Evolutionary conservation across 2,113 vertebrate genomes (phyloP), one percentile per base, ranked within the genome.

Genomic region (Microtus richardsoni): DNA sequence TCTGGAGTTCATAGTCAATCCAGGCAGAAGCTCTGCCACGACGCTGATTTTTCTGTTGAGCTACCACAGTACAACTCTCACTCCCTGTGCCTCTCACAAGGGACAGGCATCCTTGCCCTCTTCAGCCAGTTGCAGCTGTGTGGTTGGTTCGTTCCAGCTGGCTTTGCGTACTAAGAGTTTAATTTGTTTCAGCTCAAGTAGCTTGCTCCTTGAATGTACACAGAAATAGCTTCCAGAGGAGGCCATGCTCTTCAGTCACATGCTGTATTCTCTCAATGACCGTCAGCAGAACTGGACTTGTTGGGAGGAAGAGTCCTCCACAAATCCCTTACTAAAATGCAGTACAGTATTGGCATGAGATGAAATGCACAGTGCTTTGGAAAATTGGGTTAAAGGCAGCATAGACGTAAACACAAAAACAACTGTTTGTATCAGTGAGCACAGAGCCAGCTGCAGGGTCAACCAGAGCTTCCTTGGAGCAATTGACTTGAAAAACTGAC

Each of bases 221-320:
- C 44, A 74, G 73, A 91, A 73, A 47, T 95, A 83, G 87, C 36
- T 95, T 95, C 92, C 54, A 83, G 58, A 94, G 79, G 47, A 33
- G 4, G 41, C 33, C 39, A 0, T 52, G 17, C 5, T 87, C 41
- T 92, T 44, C 47, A 96, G 47, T 30, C 24, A 96, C 85, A 87
- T 83, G 70, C 54, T 90, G 30, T 74, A 36, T 10, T 96, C 75
- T 88, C 22, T 88, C 49, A 77, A 1, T 58, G 60, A 84, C 41
- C 82, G 33, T 89, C 70, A 92, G 1, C 28, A 93, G 77, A 82
- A 87, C 52, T 84, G 62, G 78, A 91, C 77, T 90, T 60, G 6
- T 58, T 95, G 68, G 39, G 58, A 92, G 68, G 86, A 87, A 92
- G 58, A 89, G 71, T 87, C 8, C 47, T 88, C 30, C 26, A 44